These are phyloP conservation scores for Nyctereutes procyonoides DNA, from an alignment of 2,113 vertebrate genomes.

Conservation along the genomic window DNA sequence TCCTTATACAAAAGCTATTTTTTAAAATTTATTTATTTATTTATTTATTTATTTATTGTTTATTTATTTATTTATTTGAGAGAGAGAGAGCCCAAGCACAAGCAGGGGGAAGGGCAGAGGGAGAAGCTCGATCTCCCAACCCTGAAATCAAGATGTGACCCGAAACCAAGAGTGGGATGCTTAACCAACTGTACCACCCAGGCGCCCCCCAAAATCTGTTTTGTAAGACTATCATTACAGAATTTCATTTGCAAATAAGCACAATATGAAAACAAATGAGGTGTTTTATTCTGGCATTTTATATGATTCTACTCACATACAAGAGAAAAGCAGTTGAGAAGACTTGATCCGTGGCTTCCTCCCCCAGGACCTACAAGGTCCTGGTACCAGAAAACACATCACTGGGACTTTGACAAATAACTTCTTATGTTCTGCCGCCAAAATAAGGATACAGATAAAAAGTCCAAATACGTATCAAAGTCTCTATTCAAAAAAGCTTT, in stretches of 20 bases:
- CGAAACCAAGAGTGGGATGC: not conserved
- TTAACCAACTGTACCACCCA: not conserved
- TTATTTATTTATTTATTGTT: no score
- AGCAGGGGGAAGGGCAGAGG: not conserved
- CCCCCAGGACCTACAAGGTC: not conserved
- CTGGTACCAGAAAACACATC: not conserved
- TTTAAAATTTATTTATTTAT: not conserved
- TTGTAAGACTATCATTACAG: slow-evolving; percentile 12
- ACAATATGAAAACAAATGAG: slow-evolving; percentile 43
- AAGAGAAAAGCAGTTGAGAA: not conserved
- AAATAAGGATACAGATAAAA: not conserved
- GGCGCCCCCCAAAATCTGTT: not conserved
- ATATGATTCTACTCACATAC: not conserved
- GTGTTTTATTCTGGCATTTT: not conserved
- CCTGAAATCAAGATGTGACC: not conserved
- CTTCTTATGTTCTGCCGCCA: not conserved
- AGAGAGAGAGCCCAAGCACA: not conserved
- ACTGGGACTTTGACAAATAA: not conserved
- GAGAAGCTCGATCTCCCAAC: not conserved
- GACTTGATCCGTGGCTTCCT: not conserved
- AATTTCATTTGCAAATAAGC: not conserved
- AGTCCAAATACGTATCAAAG: not conserved
- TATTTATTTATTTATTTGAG: not conserved
- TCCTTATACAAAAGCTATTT: not conserved
- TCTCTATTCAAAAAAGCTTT: not conserved